A percentile compares a stretch with the other conserved stretches of the same genome.
Evolutionary conservation across 2,888 invertebrate species (phyloP).

Genomic region (Cerastis rubricosa): DNA sequence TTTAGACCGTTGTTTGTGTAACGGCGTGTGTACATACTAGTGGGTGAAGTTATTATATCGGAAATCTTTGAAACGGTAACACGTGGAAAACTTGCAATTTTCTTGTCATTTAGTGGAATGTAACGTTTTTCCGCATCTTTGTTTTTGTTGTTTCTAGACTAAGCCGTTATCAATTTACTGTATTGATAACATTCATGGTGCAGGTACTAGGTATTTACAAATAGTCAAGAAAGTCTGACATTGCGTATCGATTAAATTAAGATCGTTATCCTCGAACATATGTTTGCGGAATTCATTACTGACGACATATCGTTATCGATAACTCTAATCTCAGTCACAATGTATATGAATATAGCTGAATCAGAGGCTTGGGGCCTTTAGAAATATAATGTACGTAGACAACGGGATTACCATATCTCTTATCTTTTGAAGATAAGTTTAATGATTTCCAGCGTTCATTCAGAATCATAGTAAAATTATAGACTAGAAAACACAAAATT

Average conservation of each 20-base stretch:
- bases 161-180: slow-evolving; percentile 6
- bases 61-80: slow-evolving; percentile 54
- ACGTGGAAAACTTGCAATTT: slow-evolving; percentile 45
- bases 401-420: slow-evolving; percentile 22
- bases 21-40: slow-evolving; percentile 57
- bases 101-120: slow-evolving; percentile 17
- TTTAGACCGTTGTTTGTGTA: slow-evolving; percentile 71
- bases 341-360: background rate
- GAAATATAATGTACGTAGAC: slow-evolving; percentile 15
- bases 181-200: slow-evolving; percentile 17
- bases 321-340: background rate
- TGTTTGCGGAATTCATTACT: slow-evolving; percentile 7
- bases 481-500: background rate
- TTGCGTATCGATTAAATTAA: slow-evolving; percentile 28
- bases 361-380: background rate
- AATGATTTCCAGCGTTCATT: background rate
- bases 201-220: slow-evolving; percentile 12
- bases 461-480: slow-evolving; percentile 1
- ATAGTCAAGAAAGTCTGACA: slow-evolving; percentile 24
- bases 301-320: slow-evolving; percentile 9
- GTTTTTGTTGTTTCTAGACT: background rate
- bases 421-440: slow-evolving; percentile 36
- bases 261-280: slow-evolving; percentile 20
- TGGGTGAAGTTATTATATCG: slow-evolving; percentile 55
- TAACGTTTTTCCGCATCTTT: slow-evolving; percentile 17